Percentiles rank a stretch among this genome's conserved stretches.
These are phyloP conservation scores for Pseudococcus viburni DNA, from an alignment of 2,888 invertebrate genomes.

Conservation along the genomic window DNA sequence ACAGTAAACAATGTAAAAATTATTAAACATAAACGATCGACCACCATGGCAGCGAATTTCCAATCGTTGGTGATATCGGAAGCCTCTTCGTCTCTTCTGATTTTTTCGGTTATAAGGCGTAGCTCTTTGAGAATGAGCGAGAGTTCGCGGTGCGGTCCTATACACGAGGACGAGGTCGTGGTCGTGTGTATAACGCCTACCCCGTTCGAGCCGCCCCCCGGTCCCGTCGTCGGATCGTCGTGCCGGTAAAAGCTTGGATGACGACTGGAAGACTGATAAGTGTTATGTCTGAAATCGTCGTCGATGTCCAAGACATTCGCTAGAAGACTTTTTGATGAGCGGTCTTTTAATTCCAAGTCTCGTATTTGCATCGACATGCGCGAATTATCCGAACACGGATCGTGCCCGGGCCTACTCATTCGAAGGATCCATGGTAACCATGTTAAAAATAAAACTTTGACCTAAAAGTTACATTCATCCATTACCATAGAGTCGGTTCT, in stretches of 20 bases:
- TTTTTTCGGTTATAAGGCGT: conserved; percentile 92
- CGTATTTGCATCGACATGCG: conserved; percentile 82
- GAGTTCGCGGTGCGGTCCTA: conserved; percentile 94
- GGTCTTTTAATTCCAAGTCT: conserved; percentile 89
- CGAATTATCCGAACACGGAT: conserved; percentile 74
- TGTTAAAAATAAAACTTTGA: conserved; percentile 92
- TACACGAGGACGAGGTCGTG: conserved; percentile 84
- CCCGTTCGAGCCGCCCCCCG: conserved; percentile 73
- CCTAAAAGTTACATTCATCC: conserved; percentile 74
- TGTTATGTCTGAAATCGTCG: conserved; percentile 88
- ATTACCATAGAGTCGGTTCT: not conserved
- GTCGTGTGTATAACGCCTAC: conserved; percentile 76
- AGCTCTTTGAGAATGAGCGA: conserved; percentile 95
- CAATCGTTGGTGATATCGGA: conserved; percentile 97
- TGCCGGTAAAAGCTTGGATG: conserved; percentile 68
- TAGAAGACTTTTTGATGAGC: conserved; percentile 93
- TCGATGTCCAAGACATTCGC: conserved; percentile 98
- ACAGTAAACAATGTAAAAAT: conserved; percentile 99
- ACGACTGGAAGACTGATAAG: conserved; percentile 70
- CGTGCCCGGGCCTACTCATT: conserved; percentile 84
- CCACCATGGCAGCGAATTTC: conserved; percentile 99
- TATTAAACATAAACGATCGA: conserved; percentile 99
- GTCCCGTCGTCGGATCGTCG: conserved; percentile 70
- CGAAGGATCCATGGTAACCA: conserved; percentile 98
- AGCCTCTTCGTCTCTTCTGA: conserved; percentile 95